These are phyloP conservation scores for Chaunax sp. DNA, from an alignment of 2,797 vertebrate species.

Conservation along the genomic window DNA sequence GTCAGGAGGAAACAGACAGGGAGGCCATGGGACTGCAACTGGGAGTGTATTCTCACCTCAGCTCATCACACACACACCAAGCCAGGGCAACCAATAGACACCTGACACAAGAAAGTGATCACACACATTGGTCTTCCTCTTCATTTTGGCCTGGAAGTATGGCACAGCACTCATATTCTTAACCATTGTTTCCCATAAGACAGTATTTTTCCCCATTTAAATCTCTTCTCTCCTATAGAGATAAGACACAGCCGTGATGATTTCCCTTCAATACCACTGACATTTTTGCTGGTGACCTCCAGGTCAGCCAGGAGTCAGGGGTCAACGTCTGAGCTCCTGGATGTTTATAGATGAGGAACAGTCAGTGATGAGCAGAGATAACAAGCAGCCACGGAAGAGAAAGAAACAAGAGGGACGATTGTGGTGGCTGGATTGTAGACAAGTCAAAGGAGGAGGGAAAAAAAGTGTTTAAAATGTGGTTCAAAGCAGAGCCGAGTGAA, in stretches of 20 bases:
- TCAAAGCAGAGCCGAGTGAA: constrained; percentile 82
- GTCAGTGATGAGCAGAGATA: constrained; percentile 70
- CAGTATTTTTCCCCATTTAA: constrained; percentile 3
- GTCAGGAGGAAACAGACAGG: constrained; percentile 36
- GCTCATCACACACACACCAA: constrained; percentile 10
- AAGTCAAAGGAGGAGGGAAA: constrained; percentile 44
- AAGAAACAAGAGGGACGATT: constrained; percentile 39
- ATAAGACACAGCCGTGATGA: constrained; percentile 48
- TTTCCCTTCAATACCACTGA: constrained; percentile 44
- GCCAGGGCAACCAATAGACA: constrained; percentile 9
- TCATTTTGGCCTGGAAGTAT: not conserved
- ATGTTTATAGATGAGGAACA: constrained; percentile 69
- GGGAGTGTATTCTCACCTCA: constrained; percentile 43
- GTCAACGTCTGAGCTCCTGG: constrained; percentile 64
- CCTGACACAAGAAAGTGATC: constrained; percentile 26
- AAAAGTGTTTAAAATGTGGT: constrained; percentile 64
- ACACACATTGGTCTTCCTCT: not conserved
- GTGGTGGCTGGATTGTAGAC: constrained; percentile 61
- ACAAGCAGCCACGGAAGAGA: constrained; percentile 36
- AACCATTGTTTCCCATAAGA: not conserved
- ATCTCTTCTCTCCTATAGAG: constrained; percentile 16
- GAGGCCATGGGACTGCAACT: constrained; percentile 39
- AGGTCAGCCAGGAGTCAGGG: constrained; percentile 61
- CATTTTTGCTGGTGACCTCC: constrained; percentile 49
- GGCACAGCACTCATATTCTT: not conserved